A percentile compares a stretch with the other conserved stretches of the same genome.
Conservation (phyloP, 2,888 invertebrate species). For the Hemaris fuciformis region DNA sequence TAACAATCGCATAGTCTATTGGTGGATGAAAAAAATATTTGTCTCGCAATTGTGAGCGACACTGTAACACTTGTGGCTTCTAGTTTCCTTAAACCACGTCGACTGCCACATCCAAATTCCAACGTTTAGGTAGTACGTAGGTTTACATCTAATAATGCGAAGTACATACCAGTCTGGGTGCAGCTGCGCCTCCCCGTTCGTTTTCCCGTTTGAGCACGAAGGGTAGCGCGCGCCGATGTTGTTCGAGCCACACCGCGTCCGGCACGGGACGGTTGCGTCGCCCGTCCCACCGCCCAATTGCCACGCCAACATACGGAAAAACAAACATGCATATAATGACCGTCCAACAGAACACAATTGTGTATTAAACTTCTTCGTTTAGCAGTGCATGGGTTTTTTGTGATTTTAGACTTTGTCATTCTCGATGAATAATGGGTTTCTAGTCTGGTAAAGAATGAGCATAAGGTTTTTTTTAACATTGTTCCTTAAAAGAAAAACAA, state of each 20-base stretch:
- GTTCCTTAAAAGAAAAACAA: too few species aligned
- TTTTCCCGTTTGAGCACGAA: conserved; percentile 76
- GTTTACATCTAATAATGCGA: not conserved
- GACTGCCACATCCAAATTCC: too few species aligned
- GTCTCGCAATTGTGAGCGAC: too few species aligned
- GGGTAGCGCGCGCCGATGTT: conserved; percentile 73
- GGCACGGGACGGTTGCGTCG: conserved; percentile 74
- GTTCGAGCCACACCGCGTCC: conserved; percentile 77
- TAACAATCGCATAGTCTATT: too few species aligned
- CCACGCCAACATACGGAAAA: conserved; percentile 28
- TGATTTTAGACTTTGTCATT: too few species aligned
- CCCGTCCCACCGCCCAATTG: conserved; percentile 62
- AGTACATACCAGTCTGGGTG: conserved; percentile 71
- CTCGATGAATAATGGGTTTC: too few species aligned
- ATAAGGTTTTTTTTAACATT: too few species aligned
- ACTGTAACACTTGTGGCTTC: not conserved
- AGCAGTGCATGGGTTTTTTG: too few species aligned
- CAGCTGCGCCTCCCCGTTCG: conserved; percentile 56
- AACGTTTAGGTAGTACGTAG: too few species aligned
- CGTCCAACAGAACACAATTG: not conserved
- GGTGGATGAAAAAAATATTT: too few species aligned
- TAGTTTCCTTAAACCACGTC: not conserved
- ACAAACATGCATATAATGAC: not conserved
- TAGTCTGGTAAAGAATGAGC: too few species aligned
- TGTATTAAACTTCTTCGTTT: too few species aligned